Evolutionary conservation across 2,888 invertebrate species (phyloP).

Genomic region (Hyposoter didymator): DNA sequence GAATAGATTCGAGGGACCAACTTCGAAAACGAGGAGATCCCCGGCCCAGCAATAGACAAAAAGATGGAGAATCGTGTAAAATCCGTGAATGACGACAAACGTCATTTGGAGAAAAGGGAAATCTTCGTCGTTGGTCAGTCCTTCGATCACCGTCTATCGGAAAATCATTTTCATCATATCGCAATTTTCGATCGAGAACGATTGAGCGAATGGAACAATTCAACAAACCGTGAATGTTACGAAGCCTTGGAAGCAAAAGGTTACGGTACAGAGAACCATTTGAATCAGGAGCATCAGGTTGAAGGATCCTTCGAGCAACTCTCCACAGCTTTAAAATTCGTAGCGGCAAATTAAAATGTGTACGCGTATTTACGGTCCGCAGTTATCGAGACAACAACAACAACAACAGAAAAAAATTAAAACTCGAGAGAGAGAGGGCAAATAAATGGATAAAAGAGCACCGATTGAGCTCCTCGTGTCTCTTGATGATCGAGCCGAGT

Average conservation of each 20-base stretch:
- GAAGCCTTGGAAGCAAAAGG: constrained; percentile 71
- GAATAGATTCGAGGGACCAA: constrained; percentile 21
- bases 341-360: not conserved
- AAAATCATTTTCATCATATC: not conserved
- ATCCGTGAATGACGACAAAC: constrained; percentile 64
- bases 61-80: constrained; percentile 66
- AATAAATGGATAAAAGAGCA: constrained; percentile 23
- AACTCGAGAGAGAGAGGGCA: too few species aligned
- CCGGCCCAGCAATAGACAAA: constrained; percentile 75
- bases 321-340: constrained; percentile 31
- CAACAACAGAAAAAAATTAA: not conserved
- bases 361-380: not conserved
- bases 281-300: constrained; percentile 71
- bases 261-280: constrained; percentile 69
- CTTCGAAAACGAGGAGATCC: constrained; percentile 69
- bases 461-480: constrained; percentile 68
- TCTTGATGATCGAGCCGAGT: constrained; percentile 56
- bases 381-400: not conserved
- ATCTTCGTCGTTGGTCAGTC: constrained; percentile 25
- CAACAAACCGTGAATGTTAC: constrained; percentile 68
- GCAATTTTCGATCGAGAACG: not conserved
- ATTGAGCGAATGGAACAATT: not conserved
- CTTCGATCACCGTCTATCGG: constrained; percentile 29
- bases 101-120: constrained; percentile 58
- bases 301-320: constrained; percentile 67